Evolutionary conservation across 2,797 vertebrate genomes (phyloP).

Genomic region (Peromyscus nudipes): DNA sequence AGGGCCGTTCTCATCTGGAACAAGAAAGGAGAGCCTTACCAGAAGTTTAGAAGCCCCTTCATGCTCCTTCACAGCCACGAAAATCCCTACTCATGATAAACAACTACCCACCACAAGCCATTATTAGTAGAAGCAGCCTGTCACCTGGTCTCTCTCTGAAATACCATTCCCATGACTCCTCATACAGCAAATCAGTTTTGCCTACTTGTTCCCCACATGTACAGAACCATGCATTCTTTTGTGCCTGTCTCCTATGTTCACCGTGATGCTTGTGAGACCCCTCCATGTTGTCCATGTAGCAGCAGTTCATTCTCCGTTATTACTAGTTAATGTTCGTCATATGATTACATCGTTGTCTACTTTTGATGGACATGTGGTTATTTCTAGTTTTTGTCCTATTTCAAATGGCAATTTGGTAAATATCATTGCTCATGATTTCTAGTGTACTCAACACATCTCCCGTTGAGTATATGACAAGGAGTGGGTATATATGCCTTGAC

Average conservation of each 20-base stretch:
- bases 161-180: not conserved
- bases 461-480: not conserved
- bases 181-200: not conserved
- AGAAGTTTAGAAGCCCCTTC: not conserved
- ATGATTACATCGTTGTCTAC: not conserved
- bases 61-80: not conserved
- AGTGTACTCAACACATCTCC: not conserved
- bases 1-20: not conserved
- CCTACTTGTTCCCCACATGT: not conserved
- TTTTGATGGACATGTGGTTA: not conserved
- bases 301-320: not conserved
- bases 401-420: not conserved
- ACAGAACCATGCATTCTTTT: not conserved
- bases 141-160: not conserved
- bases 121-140: not conserved
- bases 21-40: not conserved
- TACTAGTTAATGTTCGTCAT: not conserved
- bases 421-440: not conserved
- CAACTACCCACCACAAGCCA: not conserved
- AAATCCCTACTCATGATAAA: not conserved
- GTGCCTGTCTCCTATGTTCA: not conserved
- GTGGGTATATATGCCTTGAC: not conserved
- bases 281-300: not conserved
- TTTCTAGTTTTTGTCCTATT: conserved; percentile 10
- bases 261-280: not conserved